phyloP scores from a whole-genome alignment of 2,797 vertebrate species.

The Zalophus californianus region DNA sequence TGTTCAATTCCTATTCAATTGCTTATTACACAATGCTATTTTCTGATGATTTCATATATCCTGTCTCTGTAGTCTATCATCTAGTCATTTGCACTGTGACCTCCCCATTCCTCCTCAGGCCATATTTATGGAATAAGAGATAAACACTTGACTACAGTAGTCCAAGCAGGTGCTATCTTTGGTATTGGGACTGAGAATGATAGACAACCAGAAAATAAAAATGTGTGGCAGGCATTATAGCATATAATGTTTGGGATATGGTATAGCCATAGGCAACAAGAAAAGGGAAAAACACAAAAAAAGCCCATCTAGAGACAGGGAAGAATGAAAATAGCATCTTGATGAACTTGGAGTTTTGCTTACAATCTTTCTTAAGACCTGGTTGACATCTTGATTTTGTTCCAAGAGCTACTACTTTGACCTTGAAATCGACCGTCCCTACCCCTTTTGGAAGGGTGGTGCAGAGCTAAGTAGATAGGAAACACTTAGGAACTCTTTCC shows the following conservation, averaged over 20 bases:
- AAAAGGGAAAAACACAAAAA: not conserved
- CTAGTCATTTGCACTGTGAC: not conserved
- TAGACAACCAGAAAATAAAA: not conserved
- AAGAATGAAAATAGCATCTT: not conserved
- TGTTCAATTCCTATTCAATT: not conserved
- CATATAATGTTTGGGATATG: not conserved
- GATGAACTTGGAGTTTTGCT: not conserved
- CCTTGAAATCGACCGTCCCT: not conserved
- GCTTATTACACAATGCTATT: not conserved
- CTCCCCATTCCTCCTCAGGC: not conserved
- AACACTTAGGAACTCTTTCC: not conserved
- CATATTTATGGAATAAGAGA: not conserved
- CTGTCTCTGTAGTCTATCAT: not conserved
- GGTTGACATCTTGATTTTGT: not conserved
- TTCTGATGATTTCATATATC: not conserved
- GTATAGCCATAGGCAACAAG: not conserved
- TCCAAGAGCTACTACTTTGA: not conserved
- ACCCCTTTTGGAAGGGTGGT: not conserved
- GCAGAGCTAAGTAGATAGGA: not conserved
- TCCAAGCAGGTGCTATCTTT: not conserved
- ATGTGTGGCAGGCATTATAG: not conserved
- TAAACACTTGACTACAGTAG: not conserved
- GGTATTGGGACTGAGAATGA: not conserved
- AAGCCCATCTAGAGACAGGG: not conserved
- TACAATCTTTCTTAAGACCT: not conserved